These are phyloP conservation scores for Oxygymnocypris stewartii DNA, from an alignment of 2,113 vertebrate genomes.

Conservation along the genomic window DNA sequence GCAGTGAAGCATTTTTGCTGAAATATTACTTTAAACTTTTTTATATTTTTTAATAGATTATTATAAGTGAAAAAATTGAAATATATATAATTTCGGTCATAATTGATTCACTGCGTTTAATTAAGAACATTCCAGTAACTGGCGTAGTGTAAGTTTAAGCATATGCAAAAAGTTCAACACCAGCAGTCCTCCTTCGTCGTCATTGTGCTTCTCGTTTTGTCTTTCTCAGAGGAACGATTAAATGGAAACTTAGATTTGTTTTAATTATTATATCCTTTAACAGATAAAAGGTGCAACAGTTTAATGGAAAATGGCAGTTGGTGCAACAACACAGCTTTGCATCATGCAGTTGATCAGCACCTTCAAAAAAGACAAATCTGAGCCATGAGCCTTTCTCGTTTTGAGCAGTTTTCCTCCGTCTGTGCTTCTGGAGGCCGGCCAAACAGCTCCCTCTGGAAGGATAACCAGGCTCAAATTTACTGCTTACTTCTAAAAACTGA, in stretches of 20 bases:
- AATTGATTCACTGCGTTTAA: not conserved
- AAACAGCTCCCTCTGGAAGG: constrained; percentile 29
- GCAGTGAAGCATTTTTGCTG: too few relatives aligned
- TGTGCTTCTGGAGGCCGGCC: constrained; percentile 29
- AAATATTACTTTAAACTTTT: too few relatives aligned
- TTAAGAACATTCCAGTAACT: not conserved
- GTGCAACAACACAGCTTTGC: constrained; percentile 4
- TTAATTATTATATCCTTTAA: not conserved
- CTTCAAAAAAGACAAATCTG: constrained; percentile 12
- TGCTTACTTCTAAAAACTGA: constrained; percentile 14
- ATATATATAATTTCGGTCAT: not conserved
- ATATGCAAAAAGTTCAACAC: not conserved
- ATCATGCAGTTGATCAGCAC: constrained; percentile 28
- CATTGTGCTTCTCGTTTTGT: not conserved
- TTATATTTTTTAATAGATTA: too few relatives aligned
- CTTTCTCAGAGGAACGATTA: not conserved
- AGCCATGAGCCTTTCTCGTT: not conserved
- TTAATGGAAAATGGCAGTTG: not conserved
- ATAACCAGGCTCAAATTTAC: constrained; percentile 43
- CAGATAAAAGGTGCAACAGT: not conserved
- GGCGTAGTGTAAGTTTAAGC: not conserved
- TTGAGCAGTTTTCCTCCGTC: not conserved
- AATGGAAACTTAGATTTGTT: not conserved
- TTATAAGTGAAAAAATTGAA: too few relatives aligned
- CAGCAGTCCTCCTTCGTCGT: not conserved